These are phyloP conservation scores for Trimorus sp. DNA, from an alignment of 2,888 invertebrate species.

Conservation along the genomic window DNA sequence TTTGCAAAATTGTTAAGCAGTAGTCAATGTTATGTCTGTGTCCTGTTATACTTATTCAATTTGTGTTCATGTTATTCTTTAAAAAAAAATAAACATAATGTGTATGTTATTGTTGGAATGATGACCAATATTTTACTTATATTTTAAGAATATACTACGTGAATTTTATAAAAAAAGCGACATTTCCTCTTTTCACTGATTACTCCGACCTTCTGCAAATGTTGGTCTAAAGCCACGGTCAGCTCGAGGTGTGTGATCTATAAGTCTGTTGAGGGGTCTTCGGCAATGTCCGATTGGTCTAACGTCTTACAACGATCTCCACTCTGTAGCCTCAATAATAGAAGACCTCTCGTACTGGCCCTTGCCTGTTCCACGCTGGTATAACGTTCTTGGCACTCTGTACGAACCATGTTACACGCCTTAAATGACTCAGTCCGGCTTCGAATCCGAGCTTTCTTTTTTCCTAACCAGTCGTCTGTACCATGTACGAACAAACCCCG, in stretches of 20 bases:
- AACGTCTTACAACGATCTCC: conserved; percentile 77
- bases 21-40: no score
- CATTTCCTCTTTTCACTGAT: conserved; percentile 28
- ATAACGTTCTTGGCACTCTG: conserved; percentile 64
- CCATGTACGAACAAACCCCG: conserved; percentile 63
- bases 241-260: conserved; percentile 60
- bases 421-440: conserved; percentile 63
- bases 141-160: no score
- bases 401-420: conserved; percentile 64
- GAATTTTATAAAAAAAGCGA: neutral
- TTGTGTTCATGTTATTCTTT: no score
- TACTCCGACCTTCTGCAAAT: conserved; percentile 32
- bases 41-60: no score
- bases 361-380: conserved; percentile 64
- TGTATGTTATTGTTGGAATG: no score
- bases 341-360: conserved; percentile 70
- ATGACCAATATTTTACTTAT: no score
- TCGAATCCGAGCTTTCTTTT: conserved; percentile 60
- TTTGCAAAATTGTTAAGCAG: no score
- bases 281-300: conserved; percentile 69
- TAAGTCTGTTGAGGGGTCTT: conserved; percentile 60
- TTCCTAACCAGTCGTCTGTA: conserved; percentile 57
- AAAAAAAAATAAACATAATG: no score
- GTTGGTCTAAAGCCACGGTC: conserved; percentile 51
- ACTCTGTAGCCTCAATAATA: conserved; percentile 78